Evolutionary conservation across 2,888 invertebrate species (phyloP), one percentile per base, ranked within the genome.

Genomic region (Meloe dianella): DNA sequence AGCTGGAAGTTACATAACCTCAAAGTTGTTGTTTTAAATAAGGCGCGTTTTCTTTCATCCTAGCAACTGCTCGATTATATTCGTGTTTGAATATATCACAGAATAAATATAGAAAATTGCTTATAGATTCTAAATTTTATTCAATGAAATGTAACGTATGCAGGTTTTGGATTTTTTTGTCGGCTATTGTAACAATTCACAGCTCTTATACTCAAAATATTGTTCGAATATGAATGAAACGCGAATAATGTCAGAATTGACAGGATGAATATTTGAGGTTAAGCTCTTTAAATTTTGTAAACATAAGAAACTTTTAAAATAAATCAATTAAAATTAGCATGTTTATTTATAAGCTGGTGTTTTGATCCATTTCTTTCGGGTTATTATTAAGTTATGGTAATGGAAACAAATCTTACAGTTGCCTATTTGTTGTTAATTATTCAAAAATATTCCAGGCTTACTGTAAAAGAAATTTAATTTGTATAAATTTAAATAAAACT

Each of bases 401-500:
- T 24, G 12, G 2, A 7, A 9, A 20, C 1, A 5, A 54, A 47
- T 47, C 20, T 12, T 41, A 38, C 1, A 38, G 14, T 38, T 38
- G 14, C 4, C 2, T 51, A 20, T 12, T 54, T 1, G 1, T 12
- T 12, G 24, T 54, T 47, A 47, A 47, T 47, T 10, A 47, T n/a
- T 17, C 6, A 9, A 0, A 12, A 54, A n/a, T 41, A 10, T 63
- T 63, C 8, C 63, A 63, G 62, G 62, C 62, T 1, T 62, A 62
- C 17, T 68, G 65, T 51, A 54, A 62, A 14, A 62, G 61, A 60
- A 60, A 61, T 22, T 17, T 32, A 12, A 30, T 63, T 9, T 68
- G 68, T 38, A 67, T 69, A 9, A 60, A 61, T 30, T 22, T 62
- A 22, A 60, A 60, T 17, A 68, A 66, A 30, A 57, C 27, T 9